These are phyloP conservation scores for Cryptus viduatorius DNA, from an alignment of 2,888 invertebrate genomes.

Conservation along the genomic window DNA sequence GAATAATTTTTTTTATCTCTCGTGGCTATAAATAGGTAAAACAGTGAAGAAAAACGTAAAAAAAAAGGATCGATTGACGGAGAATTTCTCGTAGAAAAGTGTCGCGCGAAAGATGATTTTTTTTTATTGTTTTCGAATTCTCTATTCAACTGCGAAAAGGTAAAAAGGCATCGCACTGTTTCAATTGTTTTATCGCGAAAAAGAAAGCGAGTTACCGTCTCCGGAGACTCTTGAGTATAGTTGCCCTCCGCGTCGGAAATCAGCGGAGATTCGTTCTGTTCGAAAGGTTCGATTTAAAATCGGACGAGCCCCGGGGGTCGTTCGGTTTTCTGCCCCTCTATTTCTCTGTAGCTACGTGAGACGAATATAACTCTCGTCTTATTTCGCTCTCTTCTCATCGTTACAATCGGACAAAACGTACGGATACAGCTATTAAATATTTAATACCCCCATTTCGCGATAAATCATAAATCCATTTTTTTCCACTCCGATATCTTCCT, in stretches of 20 bases:
- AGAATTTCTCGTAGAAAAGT: not conserved
- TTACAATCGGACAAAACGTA: not conserved
- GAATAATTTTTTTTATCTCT: too few relatives aligned
- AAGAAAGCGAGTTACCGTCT: conserved; percentile 12
- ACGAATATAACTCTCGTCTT: conserved; percentile 46
- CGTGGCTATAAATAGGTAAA: not conserved
- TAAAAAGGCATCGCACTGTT: conserved; percentile 15
- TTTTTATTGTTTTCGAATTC: not conserved
- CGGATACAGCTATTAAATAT: not conserved
- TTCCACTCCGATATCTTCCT: not conserved
- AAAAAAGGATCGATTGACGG: not conserved
- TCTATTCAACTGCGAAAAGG: not conserved
- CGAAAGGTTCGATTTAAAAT: conserved; percentile 46
- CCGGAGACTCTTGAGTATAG: not conserved
- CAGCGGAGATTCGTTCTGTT: conserved; percentile 47
- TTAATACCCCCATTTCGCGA: not conserved
- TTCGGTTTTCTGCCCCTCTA: conserved; percentile 7
- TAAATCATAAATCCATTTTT: not conserved
- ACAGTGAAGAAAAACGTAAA: not conserved
- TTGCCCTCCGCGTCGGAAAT: conserved; percentile 25
- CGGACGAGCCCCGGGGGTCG: conserved; percentile 47
- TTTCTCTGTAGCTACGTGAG: conserved; percentile 44
- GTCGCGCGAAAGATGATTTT: not conserved
- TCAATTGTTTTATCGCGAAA: conserved; percentile 29
- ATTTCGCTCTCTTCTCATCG: conserved; percentile 1